Base-by-base conservation (phyloP, 2,113 vertebrate species). In the Carettochelys insculpta region DNA sequence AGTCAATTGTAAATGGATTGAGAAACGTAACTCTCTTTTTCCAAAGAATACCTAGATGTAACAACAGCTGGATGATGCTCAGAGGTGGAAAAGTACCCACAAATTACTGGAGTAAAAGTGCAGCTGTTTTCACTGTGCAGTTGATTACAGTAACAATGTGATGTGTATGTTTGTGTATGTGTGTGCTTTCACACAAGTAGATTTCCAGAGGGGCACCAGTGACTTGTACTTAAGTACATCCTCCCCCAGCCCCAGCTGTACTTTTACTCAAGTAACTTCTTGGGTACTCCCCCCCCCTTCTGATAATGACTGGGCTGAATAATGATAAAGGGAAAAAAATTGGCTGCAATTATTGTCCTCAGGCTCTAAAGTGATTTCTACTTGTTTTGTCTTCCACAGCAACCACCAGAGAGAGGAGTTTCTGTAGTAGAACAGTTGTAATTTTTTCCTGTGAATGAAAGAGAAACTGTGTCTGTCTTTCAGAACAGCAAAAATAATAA, bases 401-500 rank as follows among this genome's bases (percentile, higher is more conserved):
- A 83, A 83, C 10, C 45, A 3, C 45, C 52, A 24, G 1, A 79
- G 71, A 86, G 87, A 61, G 41, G 6, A 19, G 34, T 12, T 45
- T 1, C 1, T 61, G 65, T 80, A 83, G 56, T 20, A 38, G 77
- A 77, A 47, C 89, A 1, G 9, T 34, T 83, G 10, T 50, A 31
- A 0, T 31, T 38, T 53, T 84, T 71, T 73, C 76, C 27, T 5
- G 1, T 27, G 71, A 92, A 45, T 5, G 24, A 27, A 73, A 73
- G 68, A 73, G 38, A 94, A 91, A 50, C 1, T 1, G 47, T 78
- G 90, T 80, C 87, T 61, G 27, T 61, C 13, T 88, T 61, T 65
- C 85, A 82, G 81, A 89, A 91, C 86, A 73, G 31, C 83, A 93
- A 95, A 94, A 92, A 20, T n/a, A 95, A 81, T 86, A 1, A 82